Conservation (phyloP, 2,113 vertebrate genomes). For the Erythrolamprus reginae region DNA sequence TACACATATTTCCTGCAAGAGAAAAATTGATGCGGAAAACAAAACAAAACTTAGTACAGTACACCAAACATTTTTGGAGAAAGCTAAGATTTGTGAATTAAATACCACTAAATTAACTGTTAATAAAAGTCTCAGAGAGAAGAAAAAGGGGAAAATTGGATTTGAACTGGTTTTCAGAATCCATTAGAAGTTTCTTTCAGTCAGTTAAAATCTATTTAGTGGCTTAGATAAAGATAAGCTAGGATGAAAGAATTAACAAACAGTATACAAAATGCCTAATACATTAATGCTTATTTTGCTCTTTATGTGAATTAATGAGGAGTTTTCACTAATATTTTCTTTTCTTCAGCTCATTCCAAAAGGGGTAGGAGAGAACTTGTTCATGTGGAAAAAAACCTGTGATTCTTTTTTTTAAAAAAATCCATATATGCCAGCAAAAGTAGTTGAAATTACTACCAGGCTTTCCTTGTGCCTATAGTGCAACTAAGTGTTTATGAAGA, state of each 20-base stretch:
- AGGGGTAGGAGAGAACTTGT: neutral
- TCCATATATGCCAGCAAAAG: neutral
- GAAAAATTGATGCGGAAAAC: neutral
- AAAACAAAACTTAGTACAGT: neutral
- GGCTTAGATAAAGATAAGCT: neutral
- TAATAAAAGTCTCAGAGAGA: neutral
- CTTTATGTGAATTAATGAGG: constrained; percentile 3
- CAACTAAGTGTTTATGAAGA: neutral
- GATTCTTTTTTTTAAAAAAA: neutral
- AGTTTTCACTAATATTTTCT: neutral
- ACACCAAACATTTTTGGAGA: neutral
- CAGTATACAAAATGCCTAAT: constrained; percentile 12
- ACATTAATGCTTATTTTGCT: neutral
- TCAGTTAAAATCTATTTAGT: constrained; percentile 4
- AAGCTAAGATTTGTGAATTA: neutral
- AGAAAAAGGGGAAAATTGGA: neutral
- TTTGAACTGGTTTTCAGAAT: neutral
- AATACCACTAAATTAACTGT: neutral
- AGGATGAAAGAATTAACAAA: constrained; percentile 9
- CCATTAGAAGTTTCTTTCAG: neutral
- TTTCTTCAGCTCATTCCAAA: constrained; percentile 4
- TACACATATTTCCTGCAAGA: neutral
- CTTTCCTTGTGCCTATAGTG: neutral
- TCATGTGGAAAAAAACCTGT: neutral
- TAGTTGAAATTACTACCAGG: neutral